These are phyloP conservation scores for Plumapathes pennacea DNA, from an alignment of 92 coral and sea anemone genomes.

Conservation along the genomic window DNA sequence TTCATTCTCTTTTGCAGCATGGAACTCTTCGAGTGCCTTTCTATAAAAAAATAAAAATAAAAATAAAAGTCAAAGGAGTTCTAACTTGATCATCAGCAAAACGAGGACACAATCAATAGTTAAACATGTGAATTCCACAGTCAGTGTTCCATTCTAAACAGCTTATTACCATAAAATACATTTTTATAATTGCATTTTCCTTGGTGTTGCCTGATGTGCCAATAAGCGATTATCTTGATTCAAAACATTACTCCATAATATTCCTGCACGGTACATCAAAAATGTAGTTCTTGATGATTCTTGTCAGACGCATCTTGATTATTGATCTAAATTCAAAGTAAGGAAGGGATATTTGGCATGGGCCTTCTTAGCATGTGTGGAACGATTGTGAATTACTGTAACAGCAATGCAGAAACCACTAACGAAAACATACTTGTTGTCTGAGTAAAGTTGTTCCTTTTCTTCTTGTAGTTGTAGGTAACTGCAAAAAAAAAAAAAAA, in stretches of 20 bases:
- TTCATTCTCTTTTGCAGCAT: conserved; percentile 63
- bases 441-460: conserved; percentile 84
- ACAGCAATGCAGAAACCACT: not conserved
- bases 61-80: not conserved
- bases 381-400: not conserved
- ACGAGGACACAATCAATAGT: not conserved
- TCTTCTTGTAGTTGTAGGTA: conserved; percentile 92
- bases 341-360: too few species aligned
- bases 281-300: too few species aligned
- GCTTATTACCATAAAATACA: not conserved
- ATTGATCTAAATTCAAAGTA: too few species aligned
- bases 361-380: too few species aligned
- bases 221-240: too few species aligned
- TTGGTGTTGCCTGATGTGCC: too few species aligned
- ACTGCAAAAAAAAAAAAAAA: conserved; percentile 24
- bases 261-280: too few species aligned
- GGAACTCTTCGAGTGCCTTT: conserved; percentile 79
- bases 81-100: not conserved
- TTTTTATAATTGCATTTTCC: too few species aligned
- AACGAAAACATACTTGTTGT: conserved; percentile 74
- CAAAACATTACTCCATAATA: too few species aligned
- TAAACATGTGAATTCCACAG: too few species aligned
- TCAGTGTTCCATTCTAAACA: not conserved
- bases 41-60: conserved; percentile 21
- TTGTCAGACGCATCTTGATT: too few species aligned